phyloP scores from a whole-genome alignment of 2,797 vertebrate species.

The Poeciliopsis presidionis region DNA sequence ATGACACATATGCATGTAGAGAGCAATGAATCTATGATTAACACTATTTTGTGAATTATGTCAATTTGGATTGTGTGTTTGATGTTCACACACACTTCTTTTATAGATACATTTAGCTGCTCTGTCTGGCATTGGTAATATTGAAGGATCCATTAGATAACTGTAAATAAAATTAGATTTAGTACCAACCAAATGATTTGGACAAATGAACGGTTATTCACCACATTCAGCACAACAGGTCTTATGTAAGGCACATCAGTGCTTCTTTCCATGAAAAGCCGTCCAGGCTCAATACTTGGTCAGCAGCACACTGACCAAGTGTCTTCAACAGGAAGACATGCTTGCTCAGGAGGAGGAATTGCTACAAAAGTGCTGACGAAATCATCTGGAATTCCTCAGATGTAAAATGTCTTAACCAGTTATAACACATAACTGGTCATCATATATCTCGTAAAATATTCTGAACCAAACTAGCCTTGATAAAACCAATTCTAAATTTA shows the following conservation, averaged over 20 bases:
- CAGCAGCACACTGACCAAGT: too few relatives aligned
- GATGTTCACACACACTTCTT: not conserved
- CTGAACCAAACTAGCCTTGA: too few relatives aligned
- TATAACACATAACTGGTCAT: not conserved
- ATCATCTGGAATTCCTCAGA: not conserved
- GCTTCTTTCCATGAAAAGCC: not conserved
- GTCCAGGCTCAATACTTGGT: not conserved
- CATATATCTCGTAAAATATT: too few relatives aligned
- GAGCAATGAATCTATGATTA: not conserved
- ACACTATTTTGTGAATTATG: not conserved
- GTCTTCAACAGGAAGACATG: not conserved
- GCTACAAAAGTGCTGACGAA: not conserved
- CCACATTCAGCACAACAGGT: not conserved
- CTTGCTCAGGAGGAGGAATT: not conserved
- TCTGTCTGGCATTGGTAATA: not conserved
- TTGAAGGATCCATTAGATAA: not conserved
- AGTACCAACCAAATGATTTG: too few relatives aligned
- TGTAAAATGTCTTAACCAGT: not conserved
- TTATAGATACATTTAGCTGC: not conserved
- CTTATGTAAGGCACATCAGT: not conserved
- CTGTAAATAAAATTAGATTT: not conserved
- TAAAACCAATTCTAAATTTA: too few relatives aligned
- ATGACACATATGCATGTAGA: not conserved
- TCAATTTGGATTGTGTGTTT: not conserved
- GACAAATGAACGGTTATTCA: not conserved